A percentile compares a stretch with the other conserved stretches of the same genome.
Evolutionary conservation across 2,113 vertebrate genomes (phyloP).

Genomic region (Sebastes fasciatus): DNA sequence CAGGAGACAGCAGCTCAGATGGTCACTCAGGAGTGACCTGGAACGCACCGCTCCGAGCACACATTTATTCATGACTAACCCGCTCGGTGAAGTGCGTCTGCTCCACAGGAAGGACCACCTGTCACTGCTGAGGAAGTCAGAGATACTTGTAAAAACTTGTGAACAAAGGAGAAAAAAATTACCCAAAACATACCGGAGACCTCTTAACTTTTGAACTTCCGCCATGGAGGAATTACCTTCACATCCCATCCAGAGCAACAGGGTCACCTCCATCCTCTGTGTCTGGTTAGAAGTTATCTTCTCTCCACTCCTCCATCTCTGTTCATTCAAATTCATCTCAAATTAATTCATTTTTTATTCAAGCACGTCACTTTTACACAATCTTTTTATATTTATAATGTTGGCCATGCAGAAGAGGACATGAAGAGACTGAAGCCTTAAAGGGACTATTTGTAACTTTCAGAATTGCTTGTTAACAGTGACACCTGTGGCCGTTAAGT

Average conservation of each 20-base stretch:
- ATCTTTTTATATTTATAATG: too few relatives aligned
- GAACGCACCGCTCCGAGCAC: conserved; percentile 18
- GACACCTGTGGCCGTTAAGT: too few relatives aligned
- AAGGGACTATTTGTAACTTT: too few relatives aligned
- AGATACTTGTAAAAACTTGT: background rate
- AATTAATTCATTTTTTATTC: background rate
- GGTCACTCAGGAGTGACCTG: conserved; percentile 47
- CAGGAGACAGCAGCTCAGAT: conserved; percentile 55
- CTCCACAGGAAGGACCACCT: conserved; percentile 1
- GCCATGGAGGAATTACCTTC: background rate
- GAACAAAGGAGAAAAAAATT: background rate
- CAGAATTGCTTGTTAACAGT: too few relatives aligned
- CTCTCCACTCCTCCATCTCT: background rate
- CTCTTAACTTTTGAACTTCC: background rate
- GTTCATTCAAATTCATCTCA: background rate
- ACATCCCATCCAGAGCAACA: background rate
- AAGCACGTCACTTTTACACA: background rate
- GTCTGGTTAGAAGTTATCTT: background rate
- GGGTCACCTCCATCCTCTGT: background rate
- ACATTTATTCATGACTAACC: conserved; percentile 49
- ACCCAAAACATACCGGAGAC: background rate
- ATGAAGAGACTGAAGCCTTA: too few relatives aligned
- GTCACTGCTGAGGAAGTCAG: background rate
- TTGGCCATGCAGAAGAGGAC: too few relatives aligned
- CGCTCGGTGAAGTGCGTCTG: conserved; percentile 39